Evolutionary conservation across 1,140 invertebrate genomes (phyloP).

Genomic region (Drosophila malerkotliana): DNA sequence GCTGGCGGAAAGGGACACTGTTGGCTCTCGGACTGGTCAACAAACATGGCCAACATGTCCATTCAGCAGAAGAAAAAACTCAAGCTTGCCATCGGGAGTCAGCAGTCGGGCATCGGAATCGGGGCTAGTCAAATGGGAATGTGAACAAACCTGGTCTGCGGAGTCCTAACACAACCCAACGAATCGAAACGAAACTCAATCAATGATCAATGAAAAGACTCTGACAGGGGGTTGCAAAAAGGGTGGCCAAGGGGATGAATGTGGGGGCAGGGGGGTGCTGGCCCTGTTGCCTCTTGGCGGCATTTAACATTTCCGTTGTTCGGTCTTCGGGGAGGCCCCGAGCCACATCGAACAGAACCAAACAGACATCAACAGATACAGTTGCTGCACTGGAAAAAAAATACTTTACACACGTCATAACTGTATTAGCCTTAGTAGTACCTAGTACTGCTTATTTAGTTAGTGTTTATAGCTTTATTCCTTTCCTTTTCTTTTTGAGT

Average conservation of each 20-base stretch:
- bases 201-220: conserved; percentile 75
- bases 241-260: not conserved
- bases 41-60: conserved; percentile 76
- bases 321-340: conserved; percentile 47
- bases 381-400: conserved; percentile 10
- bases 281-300: conserved; percentile 54
- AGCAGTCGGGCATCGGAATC: not conserved
- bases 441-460: too few species aligned
- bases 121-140: conserved; percentile 34
- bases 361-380: conserved; percentile 29
- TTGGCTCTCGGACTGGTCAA: conserved; percentile 33
- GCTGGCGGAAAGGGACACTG: conserved; percentile 19
- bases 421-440: too few species aligned
- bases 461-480: too few species aligned
- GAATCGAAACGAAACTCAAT: conserved; percentile 72
- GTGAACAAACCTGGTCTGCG: conserved; percentile 18
- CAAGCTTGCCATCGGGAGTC: conserved; percentile 19
- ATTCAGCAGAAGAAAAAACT: conserved; percentile 39
- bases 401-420: too few species aligned
- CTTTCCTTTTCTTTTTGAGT: too few species aligned
- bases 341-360: conserved; percentile 28
- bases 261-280: conserved; percentile 16
- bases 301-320: conserved; percentile 80
- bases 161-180: conserved; percentile 45
- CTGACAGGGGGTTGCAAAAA: conserved; percentile 10